Percentiles rank a stretch among this genome's conserved stretches.
Evolutionary conservation across 2,888 invertebrate genomes (phyloP).

Genomic region (Orchesella flavescens): DNA sequence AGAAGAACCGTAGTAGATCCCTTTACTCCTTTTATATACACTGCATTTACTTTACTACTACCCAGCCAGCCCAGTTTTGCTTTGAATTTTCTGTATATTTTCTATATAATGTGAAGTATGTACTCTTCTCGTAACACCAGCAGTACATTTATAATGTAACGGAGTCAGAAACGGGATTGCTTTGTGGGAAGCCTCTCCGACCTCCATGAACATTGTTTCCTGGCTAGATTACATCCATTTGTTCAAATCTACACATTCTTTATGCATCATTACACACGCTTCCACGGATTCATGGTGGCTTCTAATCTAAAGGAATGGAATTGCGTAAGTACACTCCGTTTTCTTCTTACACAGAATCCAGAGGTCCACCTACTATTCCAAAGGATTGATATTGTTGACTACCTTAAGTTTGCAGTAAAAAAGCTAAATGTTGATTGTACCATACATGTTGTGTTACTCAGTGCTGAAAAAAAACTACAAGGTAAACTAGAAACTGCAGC

Average conservation of each 20-base stretch:
- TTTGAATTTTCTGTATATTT: too few relatives aligned
- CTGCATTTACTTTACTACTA: constrained; percentile 5
- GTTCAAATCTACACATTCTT: constrained; percentile 63
- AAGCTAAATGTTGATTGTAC: too few relatives aligned
- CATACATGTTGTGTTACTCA: too few relatives aligned
- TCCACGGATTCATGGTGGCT: constrained; percentile 50
- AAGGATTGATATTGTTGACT: too few relatives aligned
- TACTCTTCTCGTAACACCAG: background rate
- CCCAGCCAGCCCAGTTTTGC: background rate
- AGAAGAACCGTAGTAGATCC: background rate
- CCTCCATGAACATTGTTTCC: constrained; percentile 53
- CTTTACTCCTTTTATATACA: background rate
- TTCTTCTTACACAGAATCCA: too few relatives aligned
- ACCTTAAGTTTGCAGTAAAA: too few relatives aligned
- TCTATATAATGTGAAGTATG: too few relatives aligned
- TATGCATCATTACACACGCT: constrained; percentile 64
- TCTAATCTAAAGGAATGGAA: constrained; percentile 49
- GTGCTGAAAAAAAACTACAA: too few relatives aligned
- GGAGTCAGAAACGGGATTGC: constrained; percentile 36
- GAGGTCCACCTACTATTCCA: too few relatives aligned
- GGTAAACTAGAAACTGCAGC: background rate
- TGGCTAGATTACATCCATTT: constrained; percentile 61
- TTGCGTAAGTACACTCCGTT: background rate
- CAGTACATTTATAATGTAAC: constrained; percentile 43
- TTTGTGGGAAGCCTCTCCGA: constrained; percentile 50